Percentiles rank a stretch among this genome's conserved stretches.
These are phyloP conservation scores for Dysidea cf. avara DNA, from an alignment of 37 sponge, comb jelly and placozoan genomes.

Conservation along the genomic window DNA sequence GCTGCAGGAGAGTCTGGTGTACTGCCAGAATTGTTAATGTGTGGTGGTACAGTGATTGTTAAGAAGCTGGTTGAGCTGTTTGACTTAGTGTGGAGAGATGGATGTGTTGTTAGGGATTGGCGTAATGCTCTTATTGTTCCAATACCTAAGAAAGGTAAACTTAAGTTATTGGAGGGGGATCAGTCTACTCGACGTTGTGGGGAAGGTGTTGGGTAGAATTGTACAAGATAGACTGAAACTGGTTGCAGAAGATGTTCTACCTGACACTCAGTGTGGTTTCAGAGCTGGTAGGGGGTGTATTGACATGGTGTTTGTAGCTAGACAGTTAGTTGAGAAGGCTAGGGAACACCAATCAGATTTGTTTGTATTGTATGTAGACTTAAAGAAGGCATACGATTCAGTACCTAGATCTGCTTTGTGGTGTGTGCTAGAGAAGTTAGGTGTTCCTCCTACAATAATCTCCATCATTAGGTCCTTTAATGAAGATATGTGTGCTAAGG, in stretches of 20 bases:
- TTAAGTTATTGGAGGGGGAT: too few species aligned
- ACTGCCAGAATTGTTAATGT: constrained; percentile 23
- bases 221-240: constrained; percentile 19
- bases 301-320: constrained; percentile 37
- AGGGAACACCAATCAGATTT: constrained; percentile 22
- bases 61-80: constrained; percentile 30
- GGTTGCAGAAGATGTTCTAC: too few species aligned
- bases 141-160: constrained; percentile 29
- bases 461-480: too few species aligned
- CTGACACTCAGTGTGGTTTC: constrained; percentile 59
- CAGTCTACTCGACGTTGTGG: too few species aligned
- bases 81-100: constrained; percentile 30
- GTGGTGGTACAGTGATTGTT: constrained; percentile 32
- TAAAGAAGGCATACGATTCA: too few species aligned
- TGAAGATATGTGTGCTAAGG: too few species aligned
- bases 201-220: too few species aligned
- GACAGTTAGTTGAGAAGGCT: constrained; percentile 47
- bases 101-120: constrained; percentile 33
- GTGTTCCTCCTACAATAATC: too few species aligned
- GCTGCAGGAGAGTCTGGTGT: constrained; percentile 27
- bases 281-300: constrained; percentile 31
- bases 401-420: too few species aligned
- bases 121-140: constrained; percentile 31
- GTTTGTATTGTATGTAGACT: constrained; percentile 20
- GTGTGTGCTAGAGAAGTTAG: too few species aligned